These are phyloP conservation scores for Theretra japonica DNA, from an alignment of 2,888 invertebrate species.

Conservation along the genomic window DNA sequence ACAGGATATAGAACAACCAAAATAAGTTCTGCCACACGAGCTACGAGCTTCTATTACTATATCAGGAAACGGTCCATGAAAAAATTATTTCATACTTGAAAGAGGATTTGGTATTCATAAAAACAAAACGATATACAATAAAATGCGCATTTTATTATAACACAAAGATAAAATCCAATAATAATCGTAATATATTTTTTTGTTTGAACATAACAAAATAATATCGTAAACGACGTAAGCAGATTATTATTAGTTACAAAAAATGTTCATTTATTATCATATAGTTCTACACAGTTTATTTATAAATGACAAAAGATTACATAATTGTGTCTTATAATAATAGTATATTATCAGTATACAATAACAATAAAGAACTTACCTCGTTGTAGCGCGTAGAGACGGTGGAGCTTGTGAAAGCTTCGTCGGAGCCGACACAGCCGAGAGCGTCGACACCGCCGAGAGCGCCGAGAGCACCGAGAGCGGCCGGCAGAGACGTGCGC, in stretches of 20 bases:
- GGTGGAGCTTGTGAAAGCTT: conserved; percentile 41
- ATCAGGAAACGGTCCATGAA: no score
- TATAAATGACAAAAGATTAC: neutral
- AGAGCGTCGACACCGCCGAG: conserved; percentile 44
- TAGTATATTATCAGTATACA: conserved; percentile 4
- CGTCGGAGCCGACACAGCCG: conserved; percentile 44
- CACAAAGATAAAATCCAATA: neutral
- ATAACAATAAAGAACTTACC: conserved; percentile 49
- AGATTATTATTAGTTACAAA: neutral
- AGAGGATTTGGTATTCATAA: neutral
- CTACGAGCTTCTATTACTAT: no score
- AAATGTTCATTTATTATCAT: neutral
- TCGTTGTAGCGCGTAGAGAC: conserved; percentile 51
- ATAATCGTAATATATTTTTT: neutral
- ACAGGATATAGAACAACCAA: no score
- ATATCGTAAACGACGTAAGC: neutral
- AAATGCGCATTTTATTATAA: conserved; percentile 10
- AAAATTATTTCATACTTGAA: no score
- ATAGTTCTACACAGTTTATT: conserved; percentile 4
- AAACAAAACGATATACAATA: neutral
- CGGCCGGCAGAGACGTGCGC: conserved; percentile 64
- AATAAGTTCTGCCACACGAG: no score
- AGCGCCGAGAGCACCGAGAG: conserved; percentile 44
- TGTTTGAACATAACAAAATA: neutral
- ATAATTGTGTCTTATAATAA: neutral